These are phyloP conservation scores for Aulostomus chinensis DNA, from an alignment of 2,797 vertebrate genomes.

Conservation along the genomic window DNA sequence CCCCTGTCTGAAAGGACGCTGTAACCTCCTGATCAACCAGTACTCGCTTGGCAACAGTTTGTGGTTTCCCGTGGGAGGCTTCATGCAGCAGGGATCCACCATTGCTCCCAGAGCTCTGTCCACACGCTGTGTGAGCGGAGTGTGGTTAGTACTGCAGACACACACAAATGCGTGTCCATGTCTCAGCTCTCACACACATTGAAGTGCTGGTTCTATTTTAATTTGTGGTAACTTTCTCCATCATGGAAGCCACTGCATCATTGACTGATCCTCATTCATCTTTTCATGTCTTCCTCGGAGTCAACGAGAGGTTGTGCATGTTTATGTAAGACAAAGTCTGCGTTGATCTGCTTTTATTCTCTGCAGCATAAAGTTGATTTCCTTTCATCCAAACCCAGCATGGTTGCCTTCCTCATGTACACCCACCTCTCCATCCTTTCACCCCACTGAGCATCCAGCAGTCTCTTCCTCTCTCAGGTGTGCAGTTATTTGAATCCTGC, in stretches of 20 bases:
- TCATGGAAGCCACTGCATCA: no score
- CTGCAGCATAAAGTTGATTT: no score
- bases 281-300: background rate
- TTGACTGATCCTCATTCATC: no score
- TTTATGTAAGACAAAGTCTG: conserved; percentile 8
- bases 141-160: conserved; percentile 91
- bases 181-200: no score
- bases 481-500: conserved; percentile 31
- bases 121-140: conserved; percentile 96
- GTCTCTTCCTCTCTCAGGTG: conserved; percentile 46
- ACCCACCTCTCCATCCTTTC: conserved; percentile 38
- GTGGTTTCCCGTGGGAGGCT: conserved; percentile 98
- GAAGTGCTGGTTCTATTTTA: no score
- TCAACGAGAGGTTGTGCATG: conserved; percentile 8
- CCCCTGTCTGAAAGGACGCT: conserved; percentile 92
- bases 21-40: conserved; percentile 95
- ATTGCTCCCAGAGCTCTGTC: conserved; percentile 95
- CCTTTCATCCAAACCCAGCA: conserved; percentile 27
- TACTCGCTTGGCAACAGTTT: conserved; percentile 98
- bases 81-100: conserved; percentile 99
- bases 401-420: no score
- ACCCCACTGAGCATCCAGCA: conserved; percentile 30
- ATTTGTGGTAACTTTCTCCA: no score
- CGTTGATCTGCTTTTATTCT: conserved; percentile 13
- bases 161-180: no score